A percentile compares a stretch with the other conserved stretches of the same genome.
Conservation (phyloP, 2,888 invertebrate genomes). For the Fabriciana adippe region DNA sequence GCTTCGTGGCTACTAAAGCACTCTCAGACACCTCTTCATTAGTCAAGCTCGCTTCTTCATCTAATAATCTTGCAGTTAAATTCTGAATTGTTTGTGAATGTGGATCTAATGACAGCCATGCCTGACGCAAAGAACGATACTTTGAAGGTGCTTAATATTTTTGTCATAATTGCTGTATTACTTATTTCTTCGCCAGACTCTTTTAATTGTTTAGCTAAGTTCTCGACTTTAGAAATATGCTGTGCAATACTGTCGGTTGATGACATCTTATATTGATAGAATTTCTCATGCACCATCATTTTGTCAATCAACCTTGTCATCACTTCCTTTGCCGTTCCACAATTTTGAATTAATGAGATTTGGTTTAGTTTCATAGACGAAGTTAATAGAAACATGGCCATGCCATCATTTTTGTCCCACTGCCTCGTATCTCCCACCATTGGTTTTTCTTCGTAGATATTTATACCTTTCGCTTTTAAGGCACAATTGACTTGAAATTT, state of each 20-base stretch:
- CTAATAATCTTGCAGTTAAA: conserved; percentile 41
- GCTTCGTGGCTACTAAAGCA: not conserved
- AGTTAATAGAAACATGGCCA: conserved; percentile 38
- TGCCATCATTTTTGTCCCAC: conserved; percentile 38
- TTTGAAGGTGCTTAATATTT: conserved; percentile 45
- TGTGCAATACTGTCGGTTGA: conserved; percentile 42
- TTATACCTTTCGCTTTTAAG: conserved; percentile 38
- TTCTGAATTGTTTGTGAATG: conserved; percentile 37
- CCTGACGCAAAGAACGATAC: conserved; percentile 43
- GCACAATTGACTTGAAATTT: conserved; percentile 45
- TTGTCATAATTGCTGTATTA: conserved; percentile 46
- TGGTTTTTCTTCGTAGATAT: conserved; percentile 34
- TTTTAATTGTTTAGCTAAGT: conserved; percentile 41
- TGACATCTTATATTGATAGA: conserved; percentile 40
- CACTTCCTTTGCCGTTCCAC: conserved; percentile 38
- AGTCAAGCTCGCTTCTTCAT: conserved; percentile 39
- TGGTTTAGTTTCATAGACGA: conserved; percentile 41
- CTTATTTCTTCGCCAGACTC: conserved; percentile 45
- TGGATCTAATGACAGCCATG: conserved; percentile 44
- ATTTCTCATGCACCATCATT: conserved; percentile 41
- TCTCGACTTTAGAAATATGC: conserved; percentile 43
- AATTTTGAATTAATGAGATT: conserved; percentile 42
- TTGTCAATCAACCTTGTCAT: conserved; percentile 41
- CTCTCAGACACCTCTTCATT: conserved; percentile 31
- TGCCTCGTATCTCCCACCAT: not conserved